Evolutionary conservation across 2,888 invertebrate species (phyloP), one percentile per base, ranked within the genome.

Genomic region (Dorcus parallelipipedus): DNA sequence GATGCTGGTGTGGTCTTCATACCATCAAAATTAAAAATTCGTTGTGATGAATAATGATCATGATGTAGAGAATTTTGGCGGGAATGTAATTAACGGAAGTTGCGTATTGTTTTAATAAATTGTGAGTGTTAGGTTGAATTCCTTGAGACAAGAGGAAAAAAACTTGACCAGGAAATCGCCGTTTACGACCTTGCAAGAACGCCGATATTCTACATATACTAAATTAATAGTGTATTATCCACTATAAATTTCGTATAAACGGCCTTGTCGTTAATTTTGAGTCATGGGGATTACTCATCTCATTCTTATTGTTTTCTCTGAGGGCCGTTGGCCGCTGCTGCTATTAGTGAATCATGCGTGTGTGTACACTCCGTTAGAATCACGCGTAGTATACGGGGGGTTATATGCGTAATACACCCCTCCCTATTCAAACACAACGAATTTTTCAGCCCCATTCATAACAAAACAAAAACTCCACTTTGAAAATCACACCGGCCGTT

Each of bases 211-310:
- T 20, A 20, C 20, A 20, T 20, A 20, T 3, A 20, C 20, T 20
- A 20, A 3, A 20, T 20, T 20, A 2, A 3, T 3, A 20, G 20
- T 20, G 3, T 6, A 33, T 33, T 33, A 33, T 33, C 26, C 26
- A 33, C 26, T 3, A 33, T 33, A 33, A 33, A 33, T 33, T 33
- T 33, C 26, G 50, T 56, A 45, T 58, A 53, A 72, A 71, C 74
- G 76, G 73, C 75, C 76, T 76, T 76, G 75, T 69, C 69, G 65
- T 67, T 64, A 69, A 71, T 72, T 74, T 75, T 76, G 76, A 74
- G 72, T 75, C 74, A 75, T 64, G 66, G 64, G 68, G 67, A 73
- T 76, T 76, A 76, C 75, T 76, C 76, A 76, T 76, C 74, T 69
- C 61, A 70, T 33, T 33, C 68, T 71, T 69, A 73, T 73, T 74